phyloP scores from a whole-genome alignment of 2,113 vertebrate genomes.

The Lipophrys pholis region DNA sequence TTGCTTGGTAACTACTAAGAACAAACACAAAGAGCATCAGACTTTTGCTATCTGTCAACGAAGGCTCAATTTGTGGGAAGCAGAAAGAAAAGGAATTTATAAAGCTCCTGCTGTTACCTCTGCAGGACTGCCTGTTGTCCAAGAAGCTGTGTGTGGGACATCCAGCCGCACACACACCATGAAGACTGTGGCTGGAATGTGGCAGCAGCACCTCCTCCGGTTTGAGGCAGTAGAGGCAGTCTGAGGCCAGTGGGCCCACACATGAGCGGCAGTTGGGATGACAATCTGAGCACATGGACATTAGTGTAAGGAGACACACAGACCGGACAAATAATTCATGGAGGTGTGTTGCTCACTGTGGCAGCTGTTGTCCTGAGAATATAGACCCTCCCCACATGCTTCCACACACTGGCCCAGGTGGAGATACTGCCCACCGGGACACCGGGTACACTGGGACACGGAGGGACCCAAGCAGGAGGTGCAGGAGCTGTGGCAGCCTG shows the following conservation, averaged over 20 bases:
- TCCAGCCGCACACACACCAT: slow-evolving; percentile 82
- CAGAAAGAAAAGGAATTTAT: background rate
- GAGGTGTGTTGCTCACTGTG: slow-evolving; percentile 72
- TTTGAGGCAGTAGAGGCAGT: slow-evolving; percentile 84
- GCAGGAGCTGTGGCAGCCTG: slow-evolving; percentile 91
- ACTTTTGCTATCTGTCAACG: background rate
- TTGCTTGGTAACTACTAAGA: background rate
- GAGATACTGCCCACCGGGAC: slow-evolving; percentile 78
- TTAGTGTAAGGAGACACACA: no score
- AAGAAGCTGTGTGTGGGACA: slow-evolving; percentile 83
- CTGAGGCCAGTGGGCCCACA: slow-evolving; percentile 81
- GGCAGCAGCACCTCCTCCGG: slow-evolving; percentile 82
- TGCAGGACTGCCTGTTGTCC: slow-evolving; percentile 83
- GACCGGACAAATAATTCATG: background rate
- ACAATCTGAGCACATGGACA: slow-evolving; percentile 81
- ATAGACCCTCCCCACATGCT: slow-evolving; percentile 89
- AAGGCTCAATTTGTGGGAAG: background rate
- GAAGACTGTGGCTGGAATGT: slow-evolving; percentile 18
- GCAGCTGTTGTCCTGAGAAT: slow-evolving; percentile 83
- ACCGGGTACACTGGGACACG: slow-evolving; percentile 86
- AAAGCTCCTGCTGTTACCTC: slow-evolving; percentile 72
- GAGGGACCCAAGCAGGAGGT: slow-evolving; percentile 86
- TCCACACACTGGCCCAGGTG: slow-evolving; percentile 87
- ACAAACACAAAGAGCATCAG: background rate
- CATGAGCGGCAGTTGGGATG: slow-evolving; percentile 89